These are phyloP conservation scores for Corythoichthys intestinalis DNA, from an alignment of 2,113 vertebrate genomes.

Conservation along the genomic window DNA sequence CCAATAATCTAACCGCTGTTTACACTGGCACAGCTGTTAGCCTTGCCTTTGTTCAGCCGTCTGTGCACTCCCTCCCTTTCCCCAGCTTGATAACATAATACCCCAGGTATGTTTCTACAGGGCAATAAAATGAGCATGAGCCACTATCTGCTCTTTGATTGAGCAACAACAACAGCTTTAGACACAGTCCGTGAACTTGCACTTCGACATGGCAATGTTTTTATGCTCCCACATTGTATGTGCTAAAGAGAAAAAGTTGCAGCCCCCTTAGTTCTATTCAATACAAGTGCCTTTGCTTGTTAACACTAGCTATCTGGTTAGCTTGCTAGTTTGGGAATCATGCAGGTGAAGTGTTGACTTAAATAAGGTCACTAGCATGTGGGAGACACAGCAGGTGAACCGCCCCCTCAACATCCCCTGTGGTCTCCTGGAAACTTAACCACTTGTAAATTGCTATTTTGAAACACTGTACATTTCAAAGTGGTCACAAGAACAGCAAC, in stretches of 20 bases:
- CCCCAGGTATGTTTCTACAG: constrained; percentile 57
- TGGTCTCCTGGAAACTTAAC: background rate
- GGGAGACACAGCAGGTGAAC: background rate
- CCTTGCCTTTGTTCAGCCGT: constrained; percentile 67
- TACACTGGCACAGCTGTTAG: constrained; percentile 69
- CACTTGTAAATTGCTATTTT: background rate
- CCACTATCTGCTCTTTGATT: constrained; percentile 51
- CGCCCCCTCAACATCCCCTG: background rate
- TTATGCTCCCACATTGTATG: constrained; percentile 15
- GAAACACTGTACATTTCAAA: constrained; percentile 22
- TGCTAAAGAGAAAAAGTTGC: background rate
- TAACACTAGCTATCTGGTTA: background rate
- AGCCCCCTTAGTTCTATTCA: background rate
- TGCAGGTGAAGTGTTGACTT: background rate
- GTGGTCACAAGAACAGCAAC: constrained; percentile 24
- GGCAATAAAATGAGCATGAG: constrained; percentile 51
- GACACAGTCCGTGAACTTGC: constrained; percentile 41
- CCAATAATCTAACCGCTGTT: constrained; percentile 65
- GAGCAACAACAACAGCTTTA: constrained; percentile 45
- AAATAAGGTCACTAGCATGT: background rate
- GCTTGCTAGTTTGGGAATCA: background rate
- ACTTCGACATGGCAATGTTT: constrained; percentile 30
- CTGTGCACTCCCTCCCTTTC: constrained; percentile 47
- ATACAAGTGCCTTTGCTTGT: background rate
- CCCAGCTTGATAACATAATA: constrained; percentile 67